phyloP scores from a whole-genome alignment of 2,113 vertebrate species.

The Cynopterus brachyotis region DNA sequence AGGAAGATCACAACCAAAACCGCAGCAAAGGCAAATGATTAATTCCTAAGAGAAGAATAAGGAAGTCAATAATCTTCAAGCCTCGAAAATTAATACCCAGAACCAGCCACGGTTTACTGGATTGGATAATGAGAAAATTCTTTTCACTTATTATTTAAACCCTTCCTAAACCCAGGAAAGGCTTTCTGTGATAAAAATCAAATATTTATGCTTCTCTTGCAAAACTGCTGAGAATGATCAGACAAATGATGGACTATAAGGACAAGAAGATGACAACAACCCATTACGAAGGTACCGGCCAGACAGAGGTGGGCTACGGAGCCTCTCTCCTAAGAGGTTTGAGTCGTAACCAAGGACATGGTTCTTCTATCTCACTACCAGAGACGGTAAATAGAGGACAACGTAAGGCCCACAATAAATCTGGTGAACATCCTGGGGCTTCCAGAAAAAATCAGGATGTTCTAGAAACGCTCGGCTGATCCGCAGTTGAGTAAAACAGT shows the following conservation, averaged over 20 bases:
- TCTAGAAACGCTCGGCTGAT: neutral
- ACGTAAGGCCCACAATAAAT: neutral
- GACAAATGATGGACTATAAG: neutral
- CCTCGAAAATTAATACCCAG: neutral
- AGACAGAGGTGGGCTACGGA: accelerated
- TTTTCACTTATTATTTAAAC: slow-evolving; percentile 3
- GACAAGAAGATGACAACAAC: neutral
- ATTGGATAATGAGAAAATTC: neutral
- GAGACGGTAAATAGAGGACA: neutral
- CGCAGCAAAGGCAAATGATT: neutral
- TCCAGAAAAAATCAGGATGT: neutral
- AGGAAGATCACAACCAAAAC: neutral
- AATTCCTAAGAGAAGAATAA: neutral
- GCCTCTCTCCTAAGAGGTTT: too few relatives aligned
- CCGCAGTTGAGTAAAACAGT: accelerated
- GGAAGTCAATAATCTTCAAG: neutral
- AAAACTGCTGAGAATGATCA: neutral
- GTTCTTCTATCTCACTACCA: neutral
- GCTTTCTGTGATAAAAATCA: neutral
- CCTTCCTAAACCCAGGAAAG: neutral
- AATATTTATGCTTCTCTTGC: neutral
- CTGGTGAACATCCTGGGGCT: neutral
- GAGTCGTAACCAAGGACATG: neutral
- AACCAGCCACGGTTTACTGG: neutral
- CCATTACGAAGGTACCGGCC: neutral